Base-by-base conservation (phyloP, 2,113 vertebrate genomes). In the Cyprinodon brontotheroides region DNA sequence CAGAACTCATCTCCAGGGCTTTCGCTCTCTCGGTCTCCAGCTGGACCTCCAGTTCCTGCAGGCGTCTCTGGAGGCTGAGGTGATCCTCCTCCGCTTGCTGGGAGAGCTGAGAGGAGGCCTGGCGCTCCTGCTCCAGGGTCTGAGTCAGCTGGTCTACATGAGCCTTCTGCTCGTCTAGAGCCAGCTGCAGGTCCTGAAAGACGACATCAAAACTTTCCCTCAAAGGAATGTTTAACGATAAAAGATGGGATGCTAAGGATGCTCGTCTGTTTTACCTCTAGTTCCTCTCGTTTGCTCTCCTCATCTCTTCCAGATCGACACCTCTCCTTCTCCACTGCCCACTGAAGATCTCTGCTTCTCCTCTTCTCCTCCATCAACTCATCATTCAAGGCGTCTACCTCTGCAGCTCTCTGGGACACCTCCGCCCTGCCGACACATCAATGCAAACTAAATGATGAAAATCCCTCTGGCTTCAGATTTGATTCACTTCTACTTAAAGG, bases 321-420 rank as follows among this genome's bases (percentile, higher is more conserved):
- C 75, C 88, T 95, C 79, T 97, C 96, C 83, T 96, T 98, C 90
- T 98, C 97, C 86, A 96, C 72, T 43, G 93, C 87, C 97, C 97
- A 98, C 67, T 97, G 97, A 6, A 97, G 89, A 71, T 98, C 97
- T 87, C 96, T 93, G 64, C 89, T 93, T 45, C 89, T 96, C 78
- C 93, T 96, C 89, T 95, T 96, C 83, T 98, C 97, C 0, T 79
- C 93, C 50, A 89, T 93, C 92, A 99, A 92, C 11, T 94, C 91
- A 68, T 98, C 96, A 41, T 84, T 96, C 69, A 97, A 91, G 40
- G 91, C 50, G 59, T 98, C 95, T 37, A 97, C 86, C 78, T 97
- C 95, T 61, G 94, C 91, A 43, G 92, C 93, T 90, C 96, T 98
- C 85, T 96, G 95, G 12, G 95, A 95, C 72, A 97, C 88, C 89